phyloP scores from a whole-genome alignment of 2,113 vertebrate genomes.

The Neolamprologus sp. region DNA sequence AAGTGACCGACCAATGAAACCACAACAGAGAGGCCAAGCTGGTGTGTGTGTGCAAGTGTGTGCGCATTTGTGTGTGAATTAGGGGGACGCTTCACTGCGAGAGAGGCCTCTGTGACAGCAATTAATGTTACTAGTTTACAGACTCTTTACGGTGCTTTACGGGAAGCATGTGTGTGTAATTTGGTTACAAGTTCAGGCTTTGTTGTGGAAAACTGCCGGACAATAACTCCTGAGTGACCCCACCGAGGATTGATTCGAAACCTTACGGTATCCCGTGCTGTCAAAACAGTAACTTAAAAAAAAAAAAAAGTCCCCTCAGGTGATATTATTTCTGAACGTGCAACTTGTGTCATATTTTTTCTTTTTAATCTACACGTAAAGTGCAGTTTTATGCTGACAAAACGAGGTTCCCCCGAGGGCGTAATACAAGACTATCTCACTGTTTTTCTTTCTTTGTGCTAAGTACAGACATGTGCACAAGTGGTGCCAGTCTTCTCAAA shows the following conservation, averaged over 20 bases:
- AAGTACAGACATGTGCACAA: neutral
- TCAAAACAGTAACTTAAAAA: neutral
- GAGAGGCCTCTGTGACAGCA: slow-evolving; percentile 41
- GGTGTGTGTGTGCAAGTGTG: neutral
- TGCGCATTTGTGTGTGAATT: neutral
- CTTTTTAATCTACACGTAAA: neutral
- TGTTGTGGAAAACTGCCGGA: neutral
- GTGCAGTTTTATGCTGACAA: neutral
- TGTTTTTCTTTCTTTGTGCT: neutral
- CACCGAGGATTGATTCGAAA: neutral
- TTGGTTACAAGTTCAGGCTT: neutral
- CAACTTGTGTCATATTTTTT: neutral
- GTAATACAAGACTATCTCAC: neutral
- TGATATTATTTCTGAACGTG: neutral
- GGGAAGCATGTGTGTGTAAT: slow-evolving; percentile 36
- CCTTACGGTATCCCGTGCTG: neutral
- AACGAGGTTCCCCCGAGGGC: neutral
- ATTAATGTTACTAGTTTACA: slow-evolving; percentile 57
- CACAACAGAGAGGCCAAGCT: slow-evolving; percentile 55
- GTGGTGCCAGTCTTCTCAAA: neutral
- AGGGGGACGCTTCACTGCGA: neutral
- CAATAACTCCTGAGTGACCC: slow-evolving; percentile 1
- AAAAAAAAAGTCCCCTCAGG: neutral
- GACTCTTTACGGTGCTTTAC: slow-evolving; percentile 30
- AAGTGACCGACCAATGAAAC: slow-evolving; percentile 59